Evolutionary conservation across 2,113 vertebrate species (phyloP), one percentile per base, ranked within the genome.

Genomic region (Rhinoderma darwinii): DNA sequence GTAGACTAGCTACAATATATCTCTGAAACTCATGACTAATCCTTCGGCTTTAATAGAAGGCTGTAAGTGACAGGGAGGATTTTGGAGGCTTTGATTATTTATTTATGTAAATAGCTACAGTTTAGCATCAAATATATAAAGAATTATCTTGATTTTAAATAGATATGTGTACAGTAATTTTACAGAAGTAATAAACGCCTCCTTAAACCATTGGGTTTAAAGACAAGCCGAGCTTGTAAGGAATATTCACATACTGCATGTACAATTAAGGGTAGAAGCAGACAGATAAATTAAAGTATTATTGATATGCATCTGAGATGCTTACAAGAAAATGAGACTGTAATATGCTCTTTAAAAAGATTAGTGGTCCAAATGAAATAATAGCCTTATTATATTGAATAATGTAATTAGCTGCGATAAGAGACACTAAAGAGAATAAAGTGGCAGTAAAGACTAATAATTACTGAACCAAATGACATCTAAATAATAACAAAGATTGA

Each of bases 401-500:
- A 81, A 81, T 81, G 56, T 17, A 81, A 61, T 81, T 81, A 81
- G 37, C 25, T 15, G 9, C 7, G 56, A 81, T 61, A 43, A 63
- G 54, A 81, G 47, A 44, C 76, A 54, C 47, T 22, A 18, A 59
- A 63, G 37, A 81, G 78, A 81, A 81, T 56, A 81, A 81, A 81
- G 78, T 61, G 37, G 35, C 78, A 61, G 22, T 43, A 39, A 81
- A 81, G 37, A 61, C 35, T 22, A 81, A 63, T 63, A 81, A 81
- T 81, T 81, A 63, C 35, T 63, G 56, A 81, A 56, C 22, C 78
- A 61, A 61, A 63, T 63, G 78, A 81, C 78, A 63, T 61, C 56
- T 41, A 81, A 81, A 81, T 81, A 81, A 81, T 80, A 81, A 81
- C 37, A 81, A 63, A 63, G 77, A 80, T 41, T 61, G 77, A 80